These are phyloP conservation scores for Sarcophaga variegata DNA, from an alignment of 2,888 invertebrate species.

Conservation along the genomic window DNA sequence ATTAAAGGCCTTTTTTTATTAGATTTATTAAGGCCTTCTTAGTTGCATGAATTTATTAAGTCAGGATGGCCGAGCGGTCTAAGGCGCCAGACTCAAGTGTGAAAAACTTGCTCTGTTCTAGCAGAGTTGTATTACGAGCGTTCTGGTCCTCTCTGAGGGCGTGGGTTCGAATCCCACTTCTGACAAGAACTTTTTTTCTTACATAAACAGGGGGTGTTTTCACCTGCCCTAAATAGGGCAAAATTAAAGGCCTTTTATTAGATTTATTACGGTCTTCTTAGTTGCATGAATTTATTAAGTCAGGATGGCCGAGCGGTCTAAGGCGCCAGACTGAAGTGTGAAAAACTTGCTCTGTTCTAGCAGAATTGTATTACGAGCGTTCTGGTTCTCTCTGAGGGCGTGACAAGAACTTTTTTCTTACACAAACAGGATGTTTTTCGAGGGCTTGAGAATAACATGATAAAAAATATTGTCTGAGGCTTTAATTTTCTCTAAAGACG, in stretches of 20 bases:
- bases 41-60: not conserved
- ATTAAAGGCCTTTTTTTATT: too few species aligned
- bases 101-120: slow-evolving; percentile 40
- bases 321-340: slow-evolving; percentile 64
- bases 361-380: slow-evolving; percentile 17
- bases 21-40: too few species aligned
- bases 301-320: slow-evolving; percentile 71
- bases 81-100: slow-evolving; percentile 72
- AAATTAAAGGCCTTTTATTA: too few species aligned
- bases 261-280: too few species aligned
- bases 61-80: slow-evolving; percentile 72
- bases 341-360: too few species aligned
- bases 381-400: slow-evolving; percentile 70
- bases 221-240: too few species aligned
- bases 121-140: not conserved
- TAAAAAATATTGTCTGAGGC: too few species aligned
- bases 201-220: slow-evolving; percentile 26
- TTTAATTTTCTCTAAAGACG: too few species aligned
- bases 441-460: too few species aligned
- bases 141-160: slow-evolving; percentile 71
- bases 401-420: slow-evolving; percentile 69
- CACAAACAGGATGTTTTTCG: too few species aligned
- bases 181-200: slow-evolving; percentile 70
- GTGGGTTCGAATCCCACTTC: slow-evolving; percentile 73
- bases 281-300: too few species aligned